Percentiles rank a stretch among this genome's conserved stretches.
Evolutionary conservation across 2,888 invertebrate genomes (phyloP).

Genomic region (Synergus japonicus): DNA sequence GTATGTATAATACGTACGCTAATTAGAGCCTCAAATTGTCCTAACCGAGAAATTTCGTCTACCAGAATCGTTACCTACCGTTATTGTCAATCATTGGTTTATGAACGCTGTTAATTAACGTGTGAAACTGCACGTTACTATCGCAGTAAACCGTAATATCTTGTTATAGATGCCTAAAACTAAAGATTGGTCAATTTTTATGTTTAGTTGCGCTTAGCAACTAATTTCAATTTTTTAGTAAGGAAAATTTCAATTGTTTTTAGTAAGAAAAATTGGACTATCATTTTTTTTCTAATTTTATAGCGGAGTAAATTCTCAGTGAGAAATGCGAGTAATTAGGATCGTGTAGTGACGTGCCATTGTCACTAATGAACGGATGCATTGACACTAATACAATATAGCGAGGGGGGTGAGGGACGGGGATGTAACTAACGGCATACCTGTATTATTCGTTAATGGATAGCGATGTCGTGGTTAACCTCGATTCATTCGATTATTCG

Average conservation of each 20-base stretch:
- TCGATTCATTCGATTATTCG: slow-evolving; percentile 71
- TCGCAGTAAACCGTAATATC: not conserved
- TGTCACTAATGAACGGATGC: slow-evolving; percentile 70
- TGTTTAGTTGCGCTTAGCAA: not conserved
- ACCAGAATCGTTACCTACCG: slow-evolving; percentile 54
- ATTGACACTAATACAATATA: slow-evolving; percentile 67
- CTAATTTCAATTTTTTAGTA: too few species aligned
- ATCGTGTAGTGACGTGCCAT: slow-evolving; percentile 57
- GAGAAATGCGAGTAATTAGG: not conserved
- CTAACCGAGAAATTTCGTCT: slow-evolving; percentile 56
- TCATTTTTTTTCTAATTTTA: not conserved
- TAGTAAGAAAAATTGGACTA: not conserved
- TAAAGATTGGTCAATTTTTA: not conserved
- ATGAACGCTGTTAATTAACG: slow-evolving; percentile 41
- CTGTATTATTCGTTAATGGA: slow-evolving; percentile 72
- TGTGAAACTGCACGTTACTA: not conserved
- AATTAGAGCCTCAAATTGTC: slow-evolving; percentile 55
- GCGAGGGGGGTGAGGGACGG: slow-evolving; percentile 47
- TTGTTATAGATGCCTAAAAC: not conserved
- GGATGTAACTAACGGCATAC: slow-evolving; percentile 60
- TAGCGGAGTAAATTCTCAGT: not conserved
- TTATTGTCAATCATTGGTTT: slow-evolving; percentile 59
- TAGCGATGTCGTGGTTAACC: slow-evolving; percentile 68
- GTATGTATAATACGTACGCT: slow-evolving; percentile 44
- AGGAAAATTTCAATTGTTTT: not conserved